These are phyloP conservation scores for Pomatostomus ruficeps DNA, from an alignment of 2,113 vertebrate genomes.

Conservation along the genomic window DNA sequence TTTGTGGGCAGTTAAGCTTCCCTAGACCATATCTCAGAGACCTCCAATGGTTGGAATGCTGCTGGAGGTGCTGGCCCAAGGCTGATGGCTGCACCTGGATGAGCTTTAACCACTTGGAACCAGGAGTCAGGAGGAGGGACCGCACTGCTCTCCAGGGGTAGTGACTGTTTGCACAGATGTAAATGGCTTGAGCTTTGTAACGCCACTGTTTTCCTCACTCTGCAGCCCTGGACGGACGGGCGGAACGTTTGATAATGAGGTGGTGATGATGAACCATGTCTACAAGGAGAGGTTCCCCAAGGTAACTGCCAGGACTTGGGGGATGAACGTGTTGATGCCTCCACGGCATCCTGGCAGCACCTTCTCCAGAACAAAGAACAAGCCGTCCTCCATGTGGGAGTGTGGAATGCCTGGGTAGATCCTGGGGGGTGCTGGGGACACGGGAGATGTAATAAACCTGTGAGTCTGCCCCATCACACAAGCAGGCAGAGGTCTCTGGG, in stretches of 20 bases:
- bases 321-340: rapidly evolving
- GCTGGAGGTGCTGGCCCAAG: neutral
- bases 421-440: neutral
- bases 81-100: neutral
- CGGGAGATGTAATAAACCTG: neutral
- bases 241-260: slow-evolving; percentile 90
- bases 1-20: neutral
- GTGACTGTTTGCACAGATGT: neutral
- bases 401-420: neutral
- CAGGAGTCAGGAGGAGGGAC: neutral
- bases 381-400: neutral
- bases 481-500: neutral
- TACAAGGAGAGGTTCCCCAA: slow-evolving; percentile 97
- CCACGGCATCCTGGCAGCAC: neutral
- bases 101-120: neutral
- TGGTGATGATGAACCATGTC: slow-evolving; percentile 98
- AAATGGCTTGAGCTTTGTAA: neutral
- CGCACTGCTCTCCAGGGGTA: neutral
- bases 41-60: neutral
- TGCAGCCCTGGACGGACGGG: slow-evolving; percentile 86
- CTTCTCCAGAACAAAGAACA: neutral
- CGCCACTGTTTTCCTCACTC: neutral
- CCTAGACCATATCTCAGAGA: neutral
- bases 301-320: slow-evolving; percentile 63
- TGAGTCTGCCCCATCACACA: neutral